These are phyloP conservation scores for Tetraneura akinire DNA, from an alignment of 1,140 invertebrate genomes.

Conservation along the genomic window DNA sequence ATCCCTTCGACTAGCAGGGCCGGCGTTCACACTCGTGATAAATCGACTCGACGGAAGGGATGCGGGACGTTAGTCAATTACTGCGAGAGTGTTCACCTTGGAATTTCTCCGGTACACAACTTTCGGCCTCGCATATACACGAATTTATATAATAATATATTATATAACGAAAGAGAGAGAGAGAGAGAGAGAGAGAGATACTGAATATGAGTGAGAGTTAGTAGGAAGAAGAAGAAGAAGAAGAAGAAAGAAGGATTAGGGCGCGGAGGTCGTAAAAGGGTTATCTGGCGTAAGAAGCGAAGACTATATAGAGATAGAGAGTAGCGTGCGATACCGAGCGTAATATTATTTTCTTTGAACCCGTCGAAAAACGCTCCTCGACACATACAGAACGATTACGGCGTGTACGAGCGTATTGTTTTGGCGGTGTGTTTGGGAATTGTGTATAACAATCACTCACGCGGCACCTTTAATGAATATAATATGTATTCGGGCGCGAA, in stretches of 20 bases:
- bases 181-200: too few species aligned
- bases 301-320: neutral
- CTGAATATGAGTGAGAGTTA: too few species aligned
- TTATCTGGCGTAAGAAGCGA: neutral
- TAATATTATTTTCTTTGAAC: constrained; percentile 30
- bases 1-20: too few species aligned
- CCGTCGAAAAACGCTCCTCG: neutral
- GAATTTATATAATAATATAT: neutral
- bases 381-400: constrained; percentile 8
- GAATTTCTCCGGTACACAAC: constrained; percentile 46
- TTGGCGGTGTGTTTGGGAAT: neutral
- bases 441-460: constrained; percentile 20
- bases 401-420: too few species aligned
- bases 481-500: constrained; percentile 1
- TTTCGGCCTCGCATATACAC: constrained; percentile 16
- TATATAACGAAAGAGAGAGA: too few species aligned
- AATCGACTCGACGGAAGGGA: constrained; percentile 27
- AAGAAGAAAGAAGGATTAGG: constrained; percentile 30
- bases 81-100: constrained; percentile 27
- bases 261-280: neutral
- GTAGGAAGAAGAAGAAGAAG: too few species aligned
- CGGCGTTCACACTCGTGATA: constrained; percentile 37
- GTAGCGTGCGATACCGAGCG: neutral
- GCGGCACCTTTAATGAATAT: constrained; percentile 1
- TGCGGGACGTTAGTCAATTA: constrained; percentile 48